Percentiles rank a stretch among this genome's conserved stretches.
Conservation (phyloP, 2,888 invertebrate species). For the Plemyria rubiginata region DNA sequence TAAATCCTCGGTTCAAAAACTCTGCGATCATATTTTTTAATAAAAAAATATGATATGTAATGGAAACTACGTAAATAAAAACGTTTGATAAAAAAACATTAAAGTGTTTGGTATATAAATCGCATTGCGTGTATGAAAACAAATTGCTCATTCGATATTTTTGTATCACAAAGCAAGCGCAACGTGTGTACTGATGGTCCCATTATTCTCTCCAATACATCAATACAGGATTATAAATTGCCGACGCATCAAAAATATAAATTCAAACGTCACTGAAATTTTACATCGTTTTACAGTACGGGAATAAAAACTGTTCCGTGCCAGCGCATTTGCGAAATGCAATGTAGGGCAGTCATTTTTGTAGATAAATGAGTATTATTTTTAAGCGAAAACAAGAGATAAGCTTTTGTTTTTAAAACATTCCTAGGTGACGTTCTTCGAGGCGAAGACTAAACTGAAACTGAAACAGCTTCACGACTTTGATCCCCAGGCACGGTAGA, state of each 20-base stretch:
- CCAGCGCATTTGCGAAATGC: slow-evolving; percentile 23
- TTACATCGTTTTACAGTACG: slow-evolving; percentile 31
- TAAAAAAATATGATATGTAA: not conserved
- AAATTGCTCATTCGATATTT: slow-evolving; percentile 24
- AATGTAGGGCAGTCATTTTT: slow-evolving; percentile 16
- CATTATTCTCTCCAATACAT: slow-evolving; percentile 39
- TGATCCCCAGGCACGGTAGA: no score
- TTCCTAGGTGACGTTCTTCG: not conserved
- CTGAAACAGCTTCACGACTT: no score
- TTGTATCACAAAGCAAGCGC: slow-evolving; percentile 24
- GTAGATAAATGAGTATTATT: slow-evolving; percentile 15
- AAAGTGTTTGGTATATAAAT: slow-evolving; percentile 15
- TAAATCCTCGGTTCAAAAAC: no score
- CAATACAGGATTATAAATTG: slow-evolving; percentile 37
- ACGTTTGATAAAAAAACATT: not conserved
- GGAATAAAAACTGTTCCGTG: slow-evolving; percentile 23
- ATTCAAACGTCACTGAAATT: slow-evolving; percentile 31
- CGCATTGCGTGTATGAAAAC: slow-evolving; percentile 17
- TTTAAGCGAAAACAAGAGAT: slow-evolving; percentile 8
- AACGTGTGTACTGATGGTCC: slow-evolving; percentile 30
- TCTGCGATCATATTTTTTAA: not conserved
- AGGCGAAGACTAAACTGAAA: no score
- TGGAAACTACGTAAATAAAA: not conserved
- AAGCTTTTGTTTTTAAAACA: not conserved
- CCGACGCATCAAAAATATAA: slow-evolving; percentile 37